A percentile compares a stretch with the other conserved stretches of the same genome.
phyloP scores from a whole-genome alignment of 2,888 invertebrate species.

The Machimus rusticus region DNA sequence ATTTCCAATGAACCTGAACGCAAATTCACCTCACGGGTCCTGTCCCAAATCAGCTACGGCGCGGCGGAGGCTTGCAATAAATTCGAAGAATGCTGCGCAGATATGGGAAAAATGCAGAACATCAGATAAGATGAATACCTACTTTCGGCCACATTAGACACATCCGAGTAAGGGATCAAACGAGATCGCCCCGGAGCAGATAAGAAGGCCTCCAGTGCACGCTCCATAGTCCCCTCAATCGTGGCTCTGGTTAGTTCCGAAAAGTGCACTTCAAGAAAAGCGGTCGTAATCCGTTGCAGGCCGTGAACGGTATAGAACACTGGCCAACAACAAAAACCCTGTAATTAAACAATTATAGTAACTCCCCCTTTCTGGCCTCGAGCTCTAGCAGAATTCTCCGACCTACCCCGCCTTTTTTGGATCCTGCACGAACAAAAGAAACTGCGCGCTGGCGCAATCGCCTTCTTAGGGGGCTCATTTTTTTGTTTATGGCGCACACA shows the following conservation, averaged over 20 bases:
- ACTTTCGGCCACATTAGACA: conserved; percentile 42
- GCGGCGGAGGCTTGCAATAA: conserved; percentile 3
- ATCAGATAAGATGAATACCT: conserved; percentile 46
- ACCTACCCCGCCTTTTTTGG: conserved; percentile 62
- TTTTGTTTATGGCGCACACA: conserved; percentile 45
- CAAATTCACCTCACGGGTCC: neutral
- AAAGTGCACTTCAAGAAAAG: conserved; percentile 13
- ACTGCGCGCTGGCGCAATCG: conserved; percentile 42
- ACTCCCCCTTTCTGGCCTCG: conserved; percentile 63
- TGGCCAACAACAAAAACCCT: conserved; percentile 57
- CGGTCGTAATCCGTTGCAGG: conserved; percentile 26
- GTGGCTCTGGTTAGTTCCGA: conserved; percentile 19
- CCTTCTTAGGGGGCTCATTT: conserved; percentile 46
- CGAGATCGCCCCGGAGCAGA: conserved; percentile 57
- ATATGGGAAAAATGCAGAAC: conserved; percentile 47
- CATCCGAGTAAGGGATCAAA: conserved; percentile 52
- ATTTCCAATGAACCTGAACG: neutral
- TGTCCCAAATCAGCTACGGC: neutral
- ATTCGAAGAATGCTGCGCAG: conserved; percentile 45
- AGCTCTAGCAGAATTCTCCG: conserved; percentile 58
- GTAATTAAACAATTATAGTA: conserved; percentile 65
- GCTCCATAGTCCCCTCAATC: conserved; percentile 49
- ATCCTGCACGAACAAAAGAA: conserved; percentile 50
- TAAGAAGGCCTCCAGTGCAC: conserved; percentile 56
- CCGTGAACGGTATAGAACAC: conserved; percentile 42